Conservation (phyloP, 2,888 invertebrate species). For the Drosophila fungiperda region DNA sequence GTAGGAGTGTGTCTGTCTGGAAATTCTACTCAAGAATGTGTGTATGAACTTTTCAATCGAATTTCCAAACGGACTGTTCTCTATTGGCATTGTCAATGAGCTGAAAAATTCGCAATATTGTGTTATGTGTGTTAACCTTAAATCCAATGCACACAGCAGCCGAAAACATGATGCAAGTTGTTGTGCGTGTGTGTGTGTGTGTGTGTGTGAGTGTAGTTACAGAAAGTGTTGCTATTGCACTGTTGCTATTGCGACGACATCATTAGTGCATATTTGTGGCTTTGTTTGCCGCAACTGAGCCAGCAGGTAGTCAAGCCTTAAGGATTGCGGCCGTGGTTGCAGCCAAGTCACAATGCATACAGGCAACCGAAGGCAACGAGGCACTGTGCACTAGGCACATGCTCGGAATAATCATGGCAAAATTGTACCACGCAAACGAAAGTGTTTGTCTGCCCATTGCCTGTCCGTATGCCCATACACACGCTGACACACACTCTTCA, state of each 20-base stretch:
- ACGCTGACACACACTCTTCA: background rate
- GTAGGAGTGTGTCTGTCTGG: too few relatives aligned
- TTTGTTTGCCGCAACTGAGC: constrained; percentile 81
- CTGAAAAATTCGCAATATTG: constrained; percentile 62
- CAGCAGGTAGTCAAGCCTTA: constrained; percentile 23
- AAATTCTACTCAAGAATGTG: background rate
- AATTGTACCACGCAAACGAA: constrained; percentile 81
- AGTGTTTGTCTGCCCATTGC: constrained; percentile 66
- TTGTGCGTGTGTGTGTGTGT: background rate
- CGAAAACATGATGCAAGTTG: constrained; percentile 41
- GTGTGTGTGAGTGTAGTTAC: constrained; percentile 53
- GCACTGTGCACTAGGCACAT: constrained; percentile 50
- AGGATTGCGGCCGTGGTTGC: constrained; percentile 35
- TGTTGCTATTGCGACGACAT: constrained; percentile 63
- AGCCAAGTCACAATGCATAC: constrained; percentile 15
- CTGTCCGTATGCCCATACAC: constrained; percentile 26
- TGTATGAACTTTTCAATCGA: background rate
- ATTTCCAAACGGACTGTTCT: constrained; percentile 20
- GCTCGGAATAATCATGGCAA: constrained; percentile 82
- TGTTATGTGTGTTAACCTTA: constrained; percentile 53
- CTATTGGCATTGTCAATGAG: constrained; percentile 63
- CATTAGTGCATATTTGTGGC: constrained; percentile 84
- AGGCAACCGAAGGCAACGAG: background rate
- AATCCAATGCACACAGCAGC: constrained; percentile 44
- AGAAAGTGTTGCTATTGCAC: constrained; percentile 40